These are phyloP conservation scores for Galemys pyrenaicus DNA, from an alignment of 2,113 vertebrate species.

Conservation along the genomic window DNA sequence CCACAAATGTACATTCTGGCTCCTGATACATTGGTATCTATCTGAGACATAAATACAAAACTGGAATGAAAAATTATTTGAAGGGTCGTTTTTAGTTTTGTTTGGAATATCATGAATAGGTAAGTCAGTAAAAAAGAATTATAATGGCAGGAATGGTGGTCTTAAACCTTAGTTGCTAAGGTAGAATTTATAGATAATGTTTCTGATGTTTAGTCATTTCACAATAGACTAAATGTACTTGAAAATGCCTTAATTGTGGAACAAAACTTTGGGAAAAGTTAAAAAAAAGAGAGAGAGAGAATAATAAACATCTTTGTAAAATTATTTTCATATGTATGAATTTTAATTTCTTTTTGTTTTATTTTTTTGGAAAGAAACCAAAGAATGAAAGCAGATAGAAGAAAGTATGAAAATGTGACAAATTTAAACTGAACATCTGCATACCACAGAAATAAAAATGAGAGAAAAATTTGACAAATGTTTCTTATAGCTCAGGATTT, in stretches of 20 bases:
- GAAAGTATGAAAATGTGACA: conserved; percentile 48
- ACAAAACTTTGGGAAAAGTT: neutral
- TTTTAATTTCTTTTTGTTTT: conserved; percentile 62
- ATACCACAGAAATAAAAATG: conserved; percentile 40
- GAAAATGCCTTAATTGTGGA: conserved; percentile 4
- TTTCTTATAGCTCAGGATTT: conserved; percentile 57
- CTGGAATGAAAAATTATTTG: neutral
- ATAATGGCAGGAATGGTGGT: neutral
- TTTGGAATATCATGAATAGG: neutral
- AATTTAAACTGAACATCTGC: conserved; percentile 62
- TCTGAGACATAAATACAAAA: neutral
- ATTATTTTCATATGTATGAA: neutral
- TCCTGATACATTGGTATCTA: neutral
- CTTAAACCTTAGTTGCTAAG: neutral
- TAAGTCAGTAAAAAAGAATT: neutral
- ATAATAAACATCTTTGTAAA: neutral
- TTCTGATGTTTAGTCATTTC: neutral
- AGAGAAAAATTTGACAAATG: conserved; percentile 53
- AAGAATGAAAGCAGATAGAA: conserved; percentile 17
- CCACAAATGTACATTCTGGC: neutral
- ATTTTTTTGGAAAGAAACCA: conserved; percentile 24
- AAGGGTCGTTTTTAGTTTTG: neutral
- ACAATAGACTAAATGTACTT: neutral
- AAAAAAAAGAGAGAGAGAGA: neutral
- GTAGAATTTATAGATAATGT: neutral